Percentiles rank a stretch among this genome's conserved stretches.
phyloP scores from a whole-genome alignment of 2,888 invertebrate genomes.

The Cybosia mesomella region DNA sequence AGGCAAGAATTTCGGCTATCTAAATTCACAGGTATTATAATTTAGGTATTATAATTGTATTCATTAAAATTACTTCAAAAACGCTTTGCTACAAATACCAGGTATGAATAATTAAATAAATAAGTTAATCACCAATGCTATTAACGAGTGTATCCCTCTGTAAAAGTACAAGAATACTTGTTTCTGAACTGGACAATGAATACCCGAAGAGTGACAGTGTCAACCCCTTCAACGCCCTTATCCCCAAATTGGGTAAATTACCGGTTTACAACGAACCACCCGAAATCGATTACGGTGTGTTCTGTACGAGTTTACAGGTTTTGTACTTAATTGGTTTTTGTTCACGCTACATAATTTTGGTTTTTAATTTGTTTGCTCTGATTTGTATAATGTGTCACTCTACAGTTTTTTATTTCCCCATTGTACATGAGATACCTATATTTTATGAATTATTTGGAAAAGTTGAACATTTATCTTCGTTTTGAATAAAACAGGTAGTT shows the following conservation, averaged over 20 bases:
- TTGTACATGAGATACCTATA: too few species aligned
- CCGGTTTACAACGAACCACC: constrained; percentile 29
- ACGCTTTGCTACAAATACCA: background rate
- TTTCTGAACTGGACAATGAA: background rate
- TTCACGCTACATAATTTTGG: background rate
- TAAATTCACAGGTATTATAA: too few species aligned
- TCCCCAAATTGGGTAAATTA: constrained; percentile 57
- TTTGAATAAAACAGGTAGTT: background rate
- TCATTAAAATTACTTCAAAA: too few species aligned
- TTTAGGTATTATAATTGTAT: too few species aligned
- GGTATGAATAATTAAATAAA: background rate
- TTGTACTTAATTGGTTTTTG: constrained; percentile 23
- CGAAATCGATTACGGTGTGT: constrained; percentile 30
- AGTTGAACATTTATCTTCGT: background rate
- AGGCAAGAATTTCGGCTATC: too few species aligned
- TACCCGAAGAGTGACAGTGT: background rate
- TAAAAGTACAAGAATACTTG: background rate
- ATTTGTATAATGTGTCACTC: background rate
- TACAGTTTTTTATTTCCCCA: too few species aligned
- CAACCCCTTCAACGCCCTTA: constrained; percentile 28
- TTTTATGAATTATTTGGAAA: background rate
- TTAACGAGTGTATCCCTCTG: background rate
- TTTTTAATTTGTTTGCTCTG: constrained; percentile 6
- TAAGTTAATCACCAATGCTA: background rate
- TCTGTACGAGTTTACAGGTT: constrained; percentile 35